Conservation (phyloP, 2,797 vertebrate genomes). For the Cheirogaleus major region DNA sequence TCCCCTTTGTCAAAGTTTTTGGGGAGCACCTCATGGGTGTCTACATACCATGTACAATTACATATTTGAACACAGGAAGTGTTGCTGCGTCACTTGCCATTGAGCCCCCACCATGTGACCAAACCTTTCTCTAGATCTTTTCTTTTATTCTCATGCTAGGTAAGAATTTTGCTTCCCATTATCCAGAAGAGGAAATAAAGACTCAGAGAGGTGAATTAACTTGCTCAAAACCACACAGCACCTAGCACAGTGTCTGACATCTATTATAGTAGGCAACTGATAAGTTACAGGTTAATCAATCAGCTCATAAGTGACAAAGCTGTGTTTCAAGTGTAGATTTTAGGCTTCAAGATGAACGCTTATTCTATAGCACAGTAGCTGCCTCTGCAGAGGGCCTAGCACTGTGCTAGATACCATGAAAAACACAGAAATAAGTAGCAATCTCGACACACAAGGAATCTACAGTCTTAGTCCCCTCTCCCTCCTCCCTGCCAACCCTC, state of each 20-base stretch:
- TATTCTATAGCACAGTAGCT: neutral
- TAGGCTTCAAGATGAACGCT: neutral
- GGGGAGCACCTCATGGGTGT: neutral
- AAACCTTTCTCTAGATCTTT: neutral
- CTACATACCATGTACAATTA: neutral
- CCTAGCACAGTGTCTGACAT: neutral
- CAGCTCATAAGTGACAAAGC: neutral
- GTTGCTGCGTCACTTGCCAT: neutral
- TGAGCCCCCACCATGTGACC: neutral
- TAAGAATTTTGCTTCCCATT: neutral
- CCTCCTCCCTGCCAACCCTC: neutral
- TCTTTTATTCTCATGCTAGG: neutral
- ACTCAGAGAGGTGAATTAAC: neutral
- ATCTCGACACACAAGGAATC: neutral
- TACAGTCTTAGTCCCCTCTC: neutral
- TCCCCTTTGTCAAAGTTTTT: neutral
- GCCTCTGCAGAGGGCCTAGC: neutral
- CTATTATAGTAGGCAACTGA: neutral
- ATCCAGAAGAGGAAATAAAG: neutral
- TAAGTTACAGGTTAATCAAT: neutral
- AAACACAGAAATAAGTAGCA: neutral
- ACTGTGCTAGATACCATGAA: neutral
- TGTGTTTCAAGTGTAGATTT: neutral
- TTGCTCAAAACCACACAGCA: neutral
- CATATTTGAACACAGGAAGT: neutral